A percentile compares a stretch with the other conserved stretches of the same genome.
These are phyloP conservation scores for Allophyes oxyacanthae DNA, from an alignment of 2,888 invertebrate genomes.

Conservation along the genomic window DNA sequence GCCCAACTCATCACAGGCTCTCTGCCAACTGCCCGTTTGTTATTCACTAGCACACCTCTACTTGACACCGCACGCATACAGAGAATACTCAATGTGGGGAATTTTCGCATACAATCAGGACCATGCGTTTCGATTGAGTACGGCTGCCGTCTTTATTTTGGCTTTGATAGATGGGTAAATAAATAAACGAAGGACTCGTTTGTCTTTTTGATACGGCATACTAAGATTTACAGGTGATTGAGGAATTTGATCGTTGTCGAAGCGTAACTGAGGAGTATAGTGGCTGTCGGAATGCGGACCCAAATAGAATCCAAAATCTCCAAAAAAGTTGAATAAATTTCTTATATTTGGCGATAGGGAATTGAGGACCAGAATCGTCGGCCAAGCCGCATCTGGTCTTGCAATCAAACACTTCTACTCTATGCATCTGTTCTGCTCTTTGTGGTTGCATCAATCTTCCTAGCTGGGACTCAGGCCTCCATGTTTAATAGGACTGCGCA, in stretches of 20 bases:
- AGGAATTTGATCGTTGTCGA: constrained; percentile 12
- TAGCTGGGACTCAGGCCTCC: too few species aligned
- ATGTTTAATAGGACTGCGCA: too few species aligned
- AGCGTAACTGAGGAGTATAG: constrained; percentile 9
- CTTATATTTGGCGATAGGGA: background rate
- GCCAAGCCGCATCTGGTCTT: too few species aligned
- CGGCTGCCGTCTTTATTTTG: constrained; percentile 57
- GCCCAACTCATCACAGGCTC: constrained; percentile 68
- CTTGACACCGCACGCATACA: constrained; percentile 79
- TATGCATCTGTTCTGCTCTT: too few species aligned
- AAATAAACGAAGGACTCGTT: constrained; percentile 48
- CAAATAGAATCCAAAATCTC: background rate
- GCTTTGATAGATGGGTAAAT: constrained; percentile 50
- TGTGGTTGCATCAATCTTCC: too few species aligned
- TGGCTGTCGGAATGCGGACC: constrained; percentile 14
- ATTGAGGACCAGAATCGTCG: too few species aligned
- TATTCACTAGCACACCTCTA: constrained; percentile 78
- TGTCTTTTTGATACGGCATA: constrained; percentile 41
- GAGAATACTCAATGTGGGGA: constrained; percentile 85
- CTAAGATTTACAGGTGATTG: constrained; percentile 44
- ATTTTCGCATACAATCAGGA: constrained; percentile 75
- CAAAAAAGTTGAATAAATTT: background rate
- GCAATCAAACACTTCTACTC: too few species aligned
- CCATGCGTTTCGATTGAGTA: constrained; percentile 44
- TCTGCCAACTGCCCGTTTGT: constrained; percentile 83